Evolutionary conservation across 2,888 invertebrate genomes (phyloP), one percentile per base, ranked within the genome.

Genomic region (Minunthozetes semirufus): DNA sequence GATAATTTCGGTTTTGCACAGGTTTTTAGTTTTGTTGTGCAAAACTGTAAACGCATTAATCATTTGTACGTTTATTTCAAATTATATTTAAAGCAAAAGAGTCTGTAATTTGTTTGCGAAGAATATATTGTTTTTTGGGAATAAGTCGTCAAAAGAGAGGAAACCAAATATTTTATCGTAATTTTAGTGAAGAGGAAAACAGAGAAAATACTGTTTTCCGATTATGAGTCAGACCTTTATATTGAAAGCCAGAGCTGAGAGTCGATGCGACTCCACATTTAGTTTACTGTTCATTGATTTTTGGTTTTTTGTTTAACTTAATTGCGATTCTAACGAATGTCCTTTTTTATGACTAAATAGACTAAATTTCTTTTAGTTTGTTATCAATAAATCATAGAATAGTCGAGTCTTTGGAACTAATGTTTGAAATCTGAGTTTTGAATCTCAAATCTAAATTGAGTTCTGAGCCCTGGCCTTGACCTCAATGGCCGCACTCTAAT

Each of bases 381-480:
- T 42, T 42, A 13, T 42, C 42, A 9, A 42, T 42, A 42, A 42
- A 42, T 42, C 42, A 42, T 42, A 42, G 29, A 33, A 61, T 27
- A 29, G 29, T 61, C 5, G 33, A 33, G 29, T 61, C 29, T 61
- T 27, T 25, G 8, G 27, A 17, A 61, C 61, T 61, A 61, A 27
- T 33, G 27, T 3, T 6, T 61, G 29, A 29, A 61, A 27, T 61
- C 33, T 61, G 61, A 61, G 29, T 13, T 29, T 22, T 29, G 59
- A 15, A n/a, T 48, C 48, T 48, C 48, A 11, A 48, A n/a, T n/a
- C n/a, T 48, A 48, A 48, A 3, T 48, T 48, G n/a, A 48, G 53
- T 22, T 22, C 53, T 19, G 53, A 53, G 42, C 53, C 13, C 22
- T 19, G 53, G 53, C 61, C 61, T 61, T 61, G 61, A 61, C 61